Percentiles rank a stretch among this genome's conserved stretches.
phyloP scores from a whole-genome alignment of 2,113 vertebrate species.

The Mystacornis crossleyi region DNA sequence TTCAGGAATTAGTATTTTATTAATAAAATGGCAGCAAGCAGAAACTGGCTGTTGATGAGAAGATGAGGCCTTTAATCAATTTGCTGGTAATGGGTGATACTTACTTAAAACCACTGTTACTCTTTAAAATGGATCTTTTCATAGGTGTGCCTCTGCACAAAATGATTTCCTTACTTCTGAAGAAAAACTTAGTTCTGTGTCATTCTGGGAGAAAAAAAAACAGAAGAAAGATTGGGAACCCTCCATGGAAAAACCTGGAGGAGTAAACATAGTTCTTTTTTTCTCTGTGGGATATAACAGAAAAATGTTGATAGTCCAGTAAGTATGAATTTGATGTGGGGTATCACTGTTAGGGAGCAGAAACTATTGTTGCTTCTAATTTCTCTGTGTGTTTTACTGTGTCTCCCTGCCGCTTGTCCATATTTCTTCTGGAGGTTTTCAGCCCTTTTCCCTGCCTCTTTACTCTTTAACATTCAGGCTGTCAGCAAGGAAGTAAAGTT shows the following conservation, averaged over 20 bases:
- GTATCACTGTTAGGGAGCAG: not conserved
- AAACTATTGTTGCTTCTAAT: not conserved
- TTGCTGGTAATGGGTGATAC: not conserved
- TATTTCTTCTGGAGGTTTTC: conserved; percentile 5
- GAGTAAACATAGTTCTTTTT: not conserved
- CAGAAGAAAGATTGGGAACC: not conserved
- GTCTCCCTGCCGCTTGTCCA: not conserved
- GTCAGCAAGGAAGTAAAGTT: not conserved
- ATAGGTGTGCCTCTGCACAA: not conserved
- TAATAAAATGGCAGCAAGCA: not conserved
- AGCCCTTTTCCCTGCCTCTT: not conserved
- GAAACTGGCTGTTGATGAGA: not conserved
- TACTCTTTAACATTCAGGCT: conserved; percentile 20
- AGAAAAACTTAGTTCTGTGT: not conserved
- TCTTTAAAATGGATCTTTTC: not conserved
- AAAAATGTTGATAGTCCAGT: not conserved
- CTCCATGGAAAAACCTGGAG: not conserved
- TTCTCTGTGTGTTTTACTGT: not conserved
- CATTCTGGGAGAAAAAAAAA: not conserved
- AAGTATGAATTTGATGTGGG: not conserved
- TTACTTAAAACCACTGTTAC: not conserved
- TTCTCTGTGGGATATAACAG: not conserved
- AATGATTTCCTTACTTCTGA: not conserved
- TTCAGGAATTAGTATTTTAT: not conserved
- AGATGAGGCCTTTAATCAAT: not conserved